phyloP scores from a whole-genome alignment of 2,113 vertebrate genomes.

The Boleophthalmus pectinirostris region DNA sequence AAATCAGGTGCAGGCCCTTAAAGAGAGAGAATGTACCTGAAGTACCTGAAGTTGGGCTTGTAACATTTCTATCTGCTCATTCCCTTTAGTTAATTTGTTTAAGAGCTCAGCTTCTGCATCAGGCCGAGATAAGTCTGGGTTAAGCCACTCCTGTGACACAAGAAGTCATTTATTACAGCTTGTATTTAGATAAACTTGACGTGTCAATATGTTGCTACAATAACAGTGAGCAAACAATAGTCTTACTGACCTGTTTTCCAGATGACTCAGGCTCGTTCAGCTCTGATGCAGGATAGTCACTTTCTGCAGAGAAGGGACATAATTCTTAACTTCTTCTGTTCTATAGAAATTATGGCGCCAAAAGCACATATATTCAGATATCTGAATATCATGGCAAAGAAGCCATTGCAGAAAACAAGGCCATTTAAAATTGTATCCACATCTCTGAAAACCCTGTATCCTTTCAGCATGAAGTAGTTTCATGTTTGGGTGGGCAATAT shows the following conservation, averaged over 20 bases:
- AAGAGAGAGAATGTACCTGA: conserved; percentile 48
- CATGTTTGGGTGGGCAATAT: too few species aligned
- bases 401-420: conserved; percentile 2
- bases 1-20: too few species aligned
- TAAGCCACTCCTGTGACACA: conserved; percentile 68
- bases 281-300: conserved; percentile 51
- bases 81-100: conserved; percentile 82
- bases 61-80: conserved; percentile 81
- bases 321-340: conserved; percentile 21
- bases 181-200: background rate
- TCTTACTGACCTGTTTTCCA: conserved; percentile 66
- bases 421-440: background rate
- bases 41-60: conserved; percentile 85
- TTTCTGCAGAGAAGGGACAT: conserved; percentile 56
- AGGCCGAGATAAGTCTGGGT: conserved; percentile 44
- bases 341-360: background rate
- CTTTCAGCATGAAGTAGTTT: background rate
- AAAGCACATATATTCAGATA: background rate
- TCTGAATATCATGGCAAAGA: conserved; percentile 1
- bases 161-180: conserved; percentile 1
- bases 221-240: conserved; percentile 5
- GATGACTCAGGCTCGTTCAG: conserved; percentile 56
- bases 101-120: conserved; percentile 68
- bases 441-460: conserved; percentile 20
- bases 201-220: background rate